phyloP scores from a whole-genome alignment of 2,113 vertebrate species.

The Dendrocopos noguchii region DNA sequence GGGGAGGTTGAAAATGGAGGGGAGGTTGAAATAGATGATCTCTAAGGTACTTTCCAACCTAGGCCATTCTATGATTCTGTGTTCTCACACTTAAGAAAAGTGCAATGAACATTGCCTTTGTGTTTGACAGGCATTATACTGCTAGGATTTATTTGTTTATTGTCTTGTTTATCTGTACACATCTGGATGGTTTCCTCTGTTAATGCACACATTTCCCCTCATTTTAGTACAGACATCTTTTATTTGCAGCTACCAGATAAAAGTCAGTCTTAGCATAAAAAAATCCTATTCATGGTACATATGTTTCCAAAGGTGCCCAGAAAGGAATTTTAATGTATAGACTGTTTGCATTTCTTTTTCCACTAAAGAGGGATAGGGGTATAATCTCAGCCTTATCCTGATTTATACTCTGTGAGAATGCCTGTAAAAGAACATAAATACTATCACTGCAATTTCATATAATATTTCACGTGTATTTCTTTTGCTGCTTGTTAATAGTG shows the following conservation, averaged over 20 bases:
- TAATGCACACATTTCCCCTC: constrained; percentile 7
- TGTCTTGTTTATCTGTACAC: background rate
- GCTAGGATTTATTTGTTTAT: background rate
- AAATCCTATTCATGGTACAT: background rate
- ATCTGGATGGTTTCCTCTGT: constrained; percentile 39
- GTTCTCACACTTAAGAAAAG: background rate
- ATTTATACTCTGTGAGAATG: constrained; percentile 70
- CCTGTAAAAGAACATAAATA: constrained; percentile 72
- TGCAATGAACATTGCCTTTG: background rate
- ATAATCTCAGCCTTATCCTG: constrained; percentile 62
- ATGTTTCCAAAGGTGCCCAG: constrained; percentile 32
- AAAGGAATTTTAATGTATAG: constrained; percentile 66
- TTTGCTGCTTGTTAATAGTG: constrained; percentile 22
- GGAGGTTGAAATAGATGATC: no score
- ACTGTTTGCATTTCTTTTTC: constrained; percentile 59
- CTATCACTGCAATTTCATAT: constrained; percentile 60
- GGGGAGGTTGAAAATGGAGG: no score
- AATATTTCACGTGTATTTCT: constrained; percentile 50
- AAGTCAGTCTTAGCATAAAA: constrained; percentile 29
- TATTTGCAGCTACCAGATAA: constrained; percentile 50
- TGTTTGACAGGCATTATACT: constrained; percentile 40
- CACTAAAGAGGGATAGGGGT: constrained; percentile 29
- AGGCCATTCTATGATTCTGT: no score
- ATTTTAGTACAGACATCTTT: constrained; percentile 50
- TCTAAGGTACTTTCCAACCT: no score